Conservation (phyloP, 1,140 invertebrate genomes). For the Dendrolimus punctatus region DNA sequence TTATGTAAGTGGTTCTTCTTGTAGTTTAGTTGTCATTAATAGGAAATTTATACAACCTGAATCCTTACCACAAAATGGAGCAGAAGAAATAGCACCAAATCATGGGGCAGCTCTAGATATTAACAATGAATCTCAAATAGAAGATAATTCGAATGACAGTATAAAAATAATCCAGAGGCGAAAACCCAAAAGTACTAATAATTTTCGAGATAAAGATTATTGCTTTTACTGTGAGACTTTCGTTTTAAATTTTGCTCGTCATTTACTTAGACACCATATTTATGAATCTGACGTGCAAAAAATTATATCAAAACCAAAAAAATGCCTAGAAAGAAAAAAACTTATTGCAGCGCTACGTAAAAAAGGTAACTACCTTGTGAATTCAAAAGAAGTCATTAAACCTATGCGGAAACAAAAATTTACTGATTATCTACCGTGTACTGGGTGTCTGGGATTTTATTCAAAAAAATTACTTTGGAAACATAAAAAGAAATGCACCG, state of each 20-base stretch:
- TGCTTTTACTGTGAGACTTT: slow-evolving; percentile 18
- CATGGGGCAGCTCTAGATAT: neutral
- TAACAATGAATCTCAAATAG: neutral
- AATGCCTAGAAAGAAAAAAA: slow-evolving; percentile 13
- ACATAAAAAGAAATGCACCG: slow-evolving; percentile 11
- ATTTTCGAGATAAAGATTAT: slow-evolving; percentile 17
- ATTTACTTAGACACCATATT: slow-evolving; percentile 16
- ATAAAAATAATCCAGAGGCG: slow-evolving; percentile 2
- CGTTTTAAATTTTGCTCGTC: slow-evolving; percentile 21
- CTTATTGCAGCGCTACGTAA: slow-evolving; percentile 17
- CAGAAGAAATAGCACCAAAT: neutral
- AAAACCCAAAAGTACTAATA: slow-evolving; percentile 10
- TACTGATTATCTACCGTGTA: slow-evolving; percentile 17
- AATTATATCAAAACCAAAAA: slow-evolving; percentile 7
- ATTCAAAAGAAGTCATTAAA: slow-evolving; percentile 15
- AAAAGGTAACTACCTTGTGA: slow-evolving; percentile 18
- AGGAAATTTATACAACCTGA: neutral
- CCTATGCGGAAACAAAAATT: slow-evolving; percentile 17
- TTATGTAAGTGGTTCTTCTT: slow-evolving; percentile 1
- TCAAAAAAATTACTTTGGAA: slow-evolving; percentile 14
- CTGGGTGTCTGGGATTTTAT: slow-evolving; percentile 14
- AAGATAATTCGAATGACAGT: slow-evolving; percentile 5
- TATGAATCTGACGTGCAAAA: slow-evolving; percentile 21
- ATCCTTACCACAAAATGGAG: neutral
- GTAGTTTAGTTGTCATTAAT: neutral